Evolutionary conservation across 2,113 vertebrate species (phyloP).

Genomic region (Furnarius figulus): DNA sequence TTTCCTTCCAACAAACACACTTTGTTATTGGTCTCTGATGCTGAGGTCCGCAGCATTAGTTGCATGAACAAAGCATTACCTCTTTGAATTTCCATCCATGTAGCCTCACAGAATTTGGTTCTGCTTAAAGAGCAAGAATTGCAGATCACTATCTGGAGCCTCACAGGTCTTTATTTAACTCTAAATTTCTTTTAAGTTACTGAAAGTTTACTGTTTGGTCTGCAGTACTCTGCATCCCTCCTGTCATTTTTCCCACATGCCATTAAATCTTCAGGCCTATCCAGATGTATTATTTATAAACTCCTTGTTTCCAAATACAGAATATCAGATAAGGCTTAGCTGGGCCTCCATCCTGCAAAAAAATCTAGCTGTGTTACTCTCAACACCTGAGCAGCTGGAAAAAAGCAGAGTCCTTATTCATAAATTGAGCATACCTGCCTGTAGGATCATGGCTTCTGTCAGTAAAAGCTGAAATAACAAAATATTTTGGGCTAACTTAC

Average conservation of each 20-base stretch:
- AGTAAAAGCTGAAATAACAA: background rate
- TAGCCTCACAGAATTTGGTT: background rate
- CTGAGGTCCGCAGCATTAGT: background rate
- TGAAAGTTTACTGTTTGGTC: background rate
- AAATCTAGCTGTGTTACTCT: background rate
- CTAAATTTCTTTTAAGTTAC: background rate
- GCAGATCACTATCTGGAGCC: background rate
- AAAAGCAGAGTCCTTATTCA: background rate
- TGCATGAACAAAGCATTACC: background rate
- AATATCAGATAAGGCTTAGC: background rate
- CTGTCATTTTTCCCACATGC: background rate
- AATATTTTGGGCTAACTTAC: background rate
- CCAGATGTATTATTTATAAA: background rate
- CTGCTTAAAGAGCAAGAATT: background rate
- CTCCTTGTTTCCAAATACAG: background rate
- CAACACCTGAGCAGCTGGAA: background rate
- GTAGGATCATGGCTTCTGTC: background rate
- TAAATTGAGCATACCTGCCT: background rate
- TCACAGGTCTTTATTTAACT: background rate
- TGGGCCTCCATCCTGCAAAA: background rate
- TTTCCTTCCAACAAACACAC: background rate
- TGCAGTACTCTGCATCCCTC: background rate
- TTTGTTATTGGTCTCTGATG: background rate
- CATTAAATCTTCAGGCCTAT: conserved; percentile 11
- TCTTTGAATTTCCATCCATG: background rate